phyloP scores from a whole-genome alignment of 2,113 vertebrate species.

The Charadrius vociferus region DNA sequence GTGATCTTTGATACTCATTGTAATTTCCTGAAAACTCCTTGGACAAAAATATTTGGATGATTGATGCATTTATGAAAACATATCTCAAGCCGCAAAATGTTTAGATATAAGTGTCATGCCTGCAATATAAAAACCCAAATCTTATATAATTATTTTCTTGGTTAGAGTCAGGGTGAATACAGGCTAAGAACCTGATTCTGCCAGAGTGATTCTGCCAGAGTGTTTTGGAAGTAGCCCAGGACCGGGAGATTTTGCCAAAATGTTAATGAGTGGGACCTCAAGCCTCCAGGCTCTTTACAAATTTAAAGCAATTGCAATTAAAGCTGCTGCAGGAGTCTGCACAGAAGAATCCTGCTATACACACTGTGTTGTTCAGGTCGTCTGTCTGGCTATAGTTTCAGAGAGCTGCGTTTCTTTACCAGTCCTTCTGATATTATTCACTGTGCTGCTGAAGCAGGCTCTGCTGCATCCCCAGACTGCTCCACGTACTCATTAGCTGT shows the following conservation, averaged over 20 bases:
- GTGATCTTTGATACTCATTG: background rate
- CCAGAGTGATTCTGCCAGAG: too few species aligned
- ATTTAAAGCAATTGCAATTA: slow-evolving; percentile 9
- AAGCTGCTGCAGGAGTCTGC: background rate
- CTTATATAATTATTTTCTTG: background rate
- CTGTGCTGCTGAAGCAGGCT: background rate
- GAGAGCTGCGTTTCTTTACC: background rate
- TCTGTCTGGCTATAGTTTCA: background rate
- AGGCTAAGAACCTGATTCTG: background rate
- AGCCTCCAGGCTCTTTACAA: background rate
- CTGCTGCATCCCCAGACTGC: background rate
- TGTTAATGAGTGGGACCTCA: background rate
- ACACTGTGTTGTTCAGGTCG: background rate
- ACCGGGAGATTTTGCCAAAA: background rate
- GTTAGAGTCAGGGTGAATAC: background rate
- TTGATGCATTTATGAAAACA: background rate
- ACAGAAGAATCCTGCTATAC: background rate
- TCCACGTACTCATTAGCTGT: background rate
- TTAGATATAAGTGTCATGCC: background rate
- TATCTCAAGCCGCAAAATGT: background rate
- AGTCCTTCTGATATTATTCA: background rate
- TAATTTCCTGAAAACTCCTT: slow-evolving; percentile 51
- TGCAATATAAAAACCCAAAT: background rate
- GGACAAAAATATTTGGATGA: slow-evolving; percentile 16
- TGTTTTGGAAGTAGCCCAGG: background rate